These are phyloP conservation scores for Hirtodrosophila confusa DNA, from an alignment of 2,888 invertebrate genomes.

Conservation along the genomic window DNA sequence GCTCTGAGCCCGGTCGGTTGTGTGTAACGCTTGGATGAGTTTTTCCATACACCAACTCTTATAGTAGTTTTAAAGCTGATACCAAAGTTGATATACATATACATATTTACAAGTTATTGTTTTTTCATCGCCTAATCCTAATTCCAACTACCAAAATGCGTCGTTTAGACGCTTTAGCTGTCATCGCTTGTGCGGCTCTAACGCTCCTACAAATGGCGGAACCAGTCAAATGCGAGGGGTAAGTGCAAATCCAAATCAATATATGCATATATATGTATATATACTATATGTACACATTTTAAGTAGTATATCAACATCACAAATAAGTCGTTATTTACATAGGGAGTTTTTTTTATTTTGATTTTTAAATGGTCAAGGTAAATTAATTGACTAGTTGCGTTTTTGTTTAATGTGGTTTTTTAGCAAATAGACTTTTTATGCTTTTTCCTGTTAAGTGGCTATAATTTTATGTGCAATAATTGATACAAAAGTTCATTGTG, in stretches of 20 bases:
- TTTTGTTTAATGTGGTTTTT: neutral
- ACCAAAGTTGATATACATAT: slow-evolving; percentile 9
- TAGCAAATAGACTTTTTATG: slow-evolving; percentile 6
- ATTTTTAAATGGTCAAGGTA: slow-evolving; percentile 9
- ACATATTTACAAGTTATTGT: slow-evolving; percentile 31
- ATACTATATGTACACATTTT: neutral
- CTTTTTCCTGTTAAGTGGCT: slow-evolving; percentile 10
- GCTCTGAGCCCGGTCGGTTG: slow-evolving; percentile 66
- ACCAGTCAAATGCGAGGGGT: slow-evolving; percentile 67
- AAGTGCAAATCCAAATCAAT: slow-evolving; percentile 35
- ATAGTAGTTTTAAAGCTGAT: slow-evolving; percentile 1
- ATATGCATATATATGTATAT: neutral
- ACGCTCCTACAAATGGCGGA: slow-evolving; percentile 61
- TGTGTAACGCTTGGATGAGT: slow-evolving; percentile 35
- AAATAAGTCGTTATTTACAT: neutral
- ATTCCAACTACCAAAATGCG: slow-evolving; percentile 56
- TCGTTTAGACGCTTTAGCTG: slow-evolving; percentile 63
- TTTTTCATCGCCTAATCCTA: slow-evolving; percentile 9
- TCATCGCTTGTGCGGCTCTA: slow-evolving; percentile 48
- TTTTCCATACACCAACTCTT: neutral
- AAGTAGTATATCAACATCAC: neutral
- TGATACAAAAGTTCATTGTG: slow-evolving; percentile 24
- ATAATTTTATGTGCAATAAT: slow-evolving; percentile 6
- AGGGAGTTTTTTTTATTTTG: slow-evolving; percentile 2
- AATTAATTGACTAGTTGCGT: slow-evolving; percentile 1